Evolutionary conservation across 2,797 vertebrate species (phyloP).

Genomic region (Anolis apletophallus): DNA sequence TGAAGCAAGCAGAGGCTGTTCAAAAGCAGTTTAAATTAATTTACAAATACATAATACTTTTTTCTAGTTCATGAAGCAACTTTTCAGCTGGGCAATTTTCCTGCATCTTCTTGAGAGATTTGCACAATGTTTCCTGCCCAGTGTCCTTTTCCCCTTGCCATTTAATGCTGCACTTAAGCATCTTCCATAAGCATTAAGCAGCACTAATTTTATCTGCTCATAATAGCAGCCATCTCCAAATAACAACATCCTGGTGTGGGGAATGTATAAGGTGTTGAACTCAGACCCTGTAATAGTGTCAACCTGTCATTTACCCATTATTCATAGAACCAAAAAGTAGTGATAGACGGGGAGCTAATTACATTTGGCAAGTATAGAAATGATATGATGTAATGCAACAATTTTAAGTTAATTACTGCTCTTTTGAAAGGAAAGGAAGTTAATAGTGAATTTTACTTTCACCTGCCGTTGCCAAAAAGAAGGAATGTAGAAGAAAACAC

Average conservation of each 20-base stretch:
- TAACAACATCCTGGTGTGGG: background rate
- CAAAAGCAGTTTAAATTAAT: conserved; percentile 42
- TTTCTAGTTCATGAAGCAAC: conserved; percentile 26
- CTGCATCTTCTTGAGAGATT: background rate
- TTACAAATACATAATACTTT: conserved; percentile 9
- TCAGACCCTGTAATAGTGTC: background rate
- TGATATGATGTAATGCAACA: background rate
- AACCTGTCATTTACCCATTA: background rate
- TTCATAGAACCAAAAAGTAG: background rate
- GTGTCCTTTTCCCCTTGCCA: conserved; percentile 22
- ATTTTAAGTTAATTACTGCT: conserved; percentile 1
- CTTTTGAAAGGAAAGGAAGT: background rate
- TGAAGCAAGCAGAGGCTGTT: conserved; percentile 29
- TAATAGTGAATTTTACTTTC: background rate
- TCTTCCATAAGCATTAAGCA: conserved; percentile 23
- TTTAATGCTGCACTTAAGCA: conserved; percentile 6
- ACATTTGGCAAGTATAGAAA: background rate
- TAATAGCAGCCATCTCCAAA: background rate
- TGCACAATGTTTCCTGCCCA: background rate
- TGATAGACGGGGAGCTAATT: background rate
- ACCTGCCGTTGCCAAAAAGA: background rate
- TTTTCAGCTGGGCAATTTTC: conserved; percentile 29
- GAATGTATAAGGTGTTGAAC: background rate
- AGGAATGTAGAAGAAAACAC: background rate
- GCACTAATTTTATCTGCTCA: conserved; percentile 5